Evolutionary conservation across 2,113 vertebrate genomes (phyloP).

Genomic region (Thunnus maccoyii): DNA sequence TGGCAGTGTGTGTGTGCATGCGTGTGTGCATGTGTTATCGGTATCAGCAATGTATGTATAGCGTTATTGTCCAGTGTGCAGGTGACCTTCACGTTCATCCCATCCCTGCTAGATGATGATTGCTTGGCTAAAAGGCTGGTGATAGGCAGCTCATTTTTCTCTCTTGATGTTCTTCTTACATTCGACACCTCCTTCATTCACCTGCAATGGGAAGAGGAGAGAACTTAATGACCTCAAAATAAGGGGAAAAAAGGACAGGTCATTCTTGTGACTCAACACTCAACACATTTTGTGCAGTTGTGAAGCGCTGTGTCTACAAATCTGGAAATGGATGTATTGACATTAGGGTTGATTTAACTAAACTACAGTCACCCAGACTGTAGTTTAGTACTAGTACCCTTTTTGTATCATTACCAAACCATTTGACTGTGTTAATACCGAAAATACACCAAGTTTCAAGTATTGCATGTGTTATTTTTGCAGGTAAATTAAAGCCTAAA

Average conservation of each 20-base stretch:
- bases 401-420: too few species aligned
- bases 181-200: conserved; percentile 10
- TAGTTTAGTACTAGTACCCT: too few species aligned
- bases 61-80: conserved; percentile 26
- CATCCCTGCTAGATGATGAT: conserved; percentile 48
- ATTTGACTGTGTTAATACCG: too few species aligned
- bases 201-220: conserved; percentile 5
- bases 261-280: not conserved
- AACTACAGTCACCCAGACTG: too few species aligned
- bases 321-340: too few species aligned
- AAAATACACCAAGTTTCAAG: too few species aligned
- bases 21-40: not conserved
- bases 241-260: conserved; percentile 13
- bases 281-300: not conserved
- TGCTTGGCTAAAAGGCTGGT: conserved; percentile 40
- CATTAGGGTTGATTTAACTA: too few species aligned
- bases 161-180: conserved; percentile 36
- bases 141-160: conserved; percentile 65
- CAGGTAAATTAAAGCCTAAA: too few species aligned
- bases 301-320: too few species aligned
- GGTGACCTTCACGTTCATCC: conserved; percentile 48
- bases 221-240: conserved; percentile 40
- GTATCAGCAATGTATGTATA: too few species aligned
- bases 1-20: not conserved
- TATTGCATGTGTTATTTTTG: too few species aligned